Conservation (phyloP, 2,113 vertebrate species). For the Empidonax traillii region DNA sequence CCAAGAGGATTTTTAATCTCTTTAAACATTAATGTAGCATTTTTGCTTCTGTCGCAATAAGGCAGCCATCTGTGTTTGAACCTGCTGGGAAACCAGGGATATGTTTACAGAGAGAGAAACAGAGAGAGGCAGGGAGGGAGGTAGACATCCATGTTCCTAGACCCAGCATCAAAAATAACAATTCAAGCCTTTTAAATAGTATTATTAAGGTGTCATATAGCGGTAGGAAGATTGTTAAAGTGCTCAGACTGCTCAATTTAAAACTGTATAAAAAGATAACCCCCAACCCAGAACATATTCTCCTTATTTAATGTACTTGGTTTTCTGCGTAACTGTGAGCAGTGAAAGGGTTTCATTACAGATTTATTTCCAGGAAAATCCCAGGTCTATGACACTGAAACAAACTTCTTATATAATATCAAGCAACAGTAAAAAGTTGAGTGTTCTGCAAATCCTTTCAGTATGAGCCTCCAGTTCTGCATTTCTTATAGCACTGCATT, state of each 20-base stretch:
- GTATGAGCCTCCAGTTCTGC: neutral
- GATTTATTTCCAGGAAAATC: conserved; percentile 12
- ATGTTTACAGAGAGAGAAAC: conserved; percentile 66
- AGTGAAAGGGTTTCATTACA: neutral
- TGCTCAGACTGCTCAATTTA: conserved; percentile 52
- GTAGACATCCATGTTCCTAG: conserved; percentile 38
- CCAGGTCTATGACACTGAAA: neutral
- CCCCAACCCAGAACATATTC: neutral
- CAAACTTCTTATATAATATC: neutral
- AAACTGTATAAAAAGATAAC: neutral
- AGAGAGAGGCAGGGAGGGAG: conserved; percentile 31
- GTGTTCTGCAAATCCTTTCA: neutral
- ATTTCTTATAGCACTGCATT: neutral
- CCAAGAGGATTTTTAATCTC: conserved; percentile 82
- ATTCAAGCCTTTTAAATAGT: conserved; percentile 55
- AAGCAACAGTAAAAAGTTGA: neutral
- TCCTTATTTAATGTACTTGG: neutral
- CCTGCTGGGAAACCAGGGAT: conserved; percentile 73
- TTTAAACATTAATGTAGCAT: conserved; percentile 81
- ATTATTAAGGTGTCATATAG: conserved; percentile 58
- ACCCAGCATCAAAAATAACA: conserved; percentile 56
- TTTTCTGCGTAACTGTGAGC: neutral
- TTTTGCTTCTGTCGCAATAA: conserved; percentile 82
- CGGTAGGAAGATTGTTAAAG: neutral
- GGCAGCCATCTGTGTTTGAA: conserved; percentile 80